Conservation (phyloP, 2,113 vertebrate species). For the Chaenogobius annularis region DNA sequence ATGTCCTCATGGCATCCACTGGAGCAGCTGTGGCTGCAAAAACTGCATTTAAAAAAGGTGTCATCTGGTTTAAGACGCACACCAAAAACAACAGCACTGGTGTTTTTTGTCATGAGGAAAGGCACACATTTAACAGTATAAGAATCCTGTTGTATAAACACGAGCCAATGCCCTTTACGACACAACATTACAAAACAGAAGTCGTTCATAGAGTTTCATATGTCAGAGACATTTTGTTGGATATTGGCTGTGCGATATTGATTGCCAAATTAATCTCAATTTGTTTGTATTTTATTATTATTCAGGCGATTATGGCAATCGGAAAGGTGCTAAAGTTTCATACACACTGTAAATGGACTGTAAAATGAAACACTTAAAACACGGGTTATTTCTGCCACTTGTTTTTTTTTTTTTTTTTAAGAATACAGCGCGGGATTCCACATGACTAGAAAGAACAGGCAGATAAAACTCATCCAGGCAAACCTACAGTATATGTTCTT, state of each 20-base stretch:
- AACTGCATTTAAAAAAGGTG: background rate
- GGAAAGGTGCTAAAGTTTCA: too few species aligned
- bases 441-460: background rate
- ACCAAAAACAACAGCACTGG: background rate
- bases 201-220: background rate
- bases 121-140: background rate
- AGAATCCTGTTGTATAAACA: background rate
- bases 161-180: background rate
- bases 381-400: too few species aligned
- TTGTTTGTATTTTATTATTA: too few species aligned
- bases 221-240: background rate
- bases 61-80: constrained; percentile 4
- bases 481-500: constrained; percentile 7
- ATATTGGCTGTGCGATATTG: background rate
- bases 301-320: too few species aligned
- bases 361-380: too few species aligned
- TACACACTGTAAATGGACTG: too few species aligned
- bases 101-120: background rate
- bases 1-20: background rate
- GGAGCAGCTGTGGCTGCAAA: background rate
- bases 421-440: too few species aligned
- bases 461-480: constrained; percentile 24
- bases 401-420: too few species aligned
- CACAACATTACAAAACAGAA: too few species aligned
- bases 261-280: too few species aligned